Evolutionary conservation across 2,888 invertebrate species (phyloP).

Genomic region (Nasonovia ribisnigri): DNA sequence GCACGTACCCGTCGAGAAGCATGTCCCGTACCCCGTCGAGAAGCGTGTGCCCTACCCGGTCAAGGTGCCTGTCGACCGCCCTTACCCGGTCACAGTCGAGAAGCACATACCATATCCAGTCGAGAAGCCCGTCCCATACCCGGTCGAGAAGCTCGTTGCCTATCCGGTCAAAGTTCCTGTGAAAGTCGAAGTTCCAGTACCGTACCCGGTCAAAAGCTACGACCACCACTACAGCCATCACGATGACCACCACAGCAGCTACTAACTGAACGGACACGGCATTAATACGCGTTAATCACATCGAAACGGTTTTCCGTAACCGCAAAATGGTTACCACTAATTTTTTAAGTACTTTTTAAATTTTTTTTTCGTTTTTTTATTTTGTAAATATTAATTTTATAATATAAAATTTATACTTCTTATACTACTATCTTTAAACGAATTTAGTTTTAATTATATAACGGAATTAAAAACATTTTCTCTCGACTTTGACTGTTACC

Average conservation of each 20-base stretch:
- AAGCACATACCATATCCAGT: constrained; percentile 80
- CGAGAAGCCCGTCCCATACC: constrained; percentile 76
- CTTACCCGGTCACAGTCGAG: constrained; percentile 77
- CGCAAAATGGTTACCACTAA: constrained; percentile 23
- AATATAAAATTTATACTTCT: not conserved
- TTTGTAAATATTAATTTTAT: constrained; percentile 29
- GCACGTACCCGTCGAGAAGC: constrained; percentile 73
- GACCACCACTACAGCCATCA: constrained; percentile 55
- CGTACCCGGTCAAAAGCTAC: constrained; percentile 66
- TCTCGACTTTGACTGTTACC: constrained; percentile 30
- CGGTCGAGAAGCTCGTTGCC: constrained; percentile 79
- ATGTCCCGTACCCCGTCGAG: constrained; percentile 69
- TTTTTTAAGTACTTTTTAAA: constrained; percentile 12
- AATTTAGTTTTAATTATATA: constrained; percentile 50
- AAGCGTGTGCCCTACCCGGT: constrained; percentile 71
- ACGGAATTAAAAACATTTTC: constrained; percentile 33
- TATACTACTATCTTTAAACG: not conserved
- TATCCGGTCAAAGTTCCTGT: constrained; percentile 79
- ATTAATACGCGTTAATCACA: not conserved
- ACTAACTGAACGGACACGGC: not conserved
- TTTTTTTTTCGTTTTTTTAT: constrained; percentile 18
- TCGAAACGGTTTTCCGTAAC: not conserved
- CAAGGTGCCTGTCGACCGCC: constrained; percentile 76
- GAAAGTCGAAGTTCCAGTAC: constrained; percentile 67
- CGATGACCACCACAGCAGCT: constrained; percentile 54